Base-by-base conservation (phyloP, 2,797 vertebrate species). In the Morelia viridis region DNA sequence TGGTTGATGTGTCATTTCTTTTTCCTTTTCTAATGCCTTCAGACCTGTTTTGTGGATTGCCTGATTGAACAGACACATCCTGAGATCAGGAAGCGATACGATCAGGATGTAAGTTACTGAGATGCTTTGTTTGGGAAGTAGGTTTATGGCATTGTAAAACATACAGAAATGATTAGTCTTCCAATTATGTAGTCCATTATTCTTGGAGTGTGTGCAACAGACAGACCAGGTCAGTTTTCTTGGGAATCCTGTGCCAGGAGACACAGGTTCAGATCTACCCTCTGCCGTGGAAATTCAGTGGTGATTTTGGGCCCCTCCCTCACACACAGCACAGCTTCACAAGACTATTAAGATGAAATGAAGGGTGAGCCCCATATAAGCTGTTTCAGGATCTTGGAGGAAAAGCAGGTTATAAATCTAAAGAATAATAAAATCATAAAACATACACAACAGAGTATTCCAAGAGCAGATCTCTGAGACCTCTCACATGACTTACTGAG, bases 1-100 rank as follows among this genome's bases (percentile, higher is more conserved):
- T 71, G 58, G 5, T 41, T 68, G 8, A 35, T 53, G 1, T 15
- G 41, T n/a, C 31, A 35, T 87, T 57, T 19, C 2, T 13, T 80
- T 56, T 17, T 92, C 24, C 17, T 46, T 96, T 93, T 96, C 3
- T 96, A 71, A 19, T 50, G 1, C 3, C 58, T 0, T 94, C 96
- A 99, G 99, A 99, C 99, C 0, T 99, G 99, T 94, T 99, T 99
- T 94, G 99, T 99, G 68, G 99, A 99, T 97, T 99, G 99, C 96
- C 97, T 99, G 95, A 99, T 99, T 92, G 99, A 99, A 84, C 99
- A 99, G 97, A 99, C 99, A 0, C 99, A 99, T 94, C 99, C 99
- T 0, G 99, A 99, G 92, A 99, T 99, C 97, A 98, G 99, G 90
- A 99, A 99, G 92, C 98, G 98, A 93, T 98, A 99, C 1, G 99